A percentile compares a stretch with the other conserved stretches of the same genome.
phyloP scores from a whole-genome alignment of 2,888 invertebrate species.

The Pterostichus niger region DNA sequence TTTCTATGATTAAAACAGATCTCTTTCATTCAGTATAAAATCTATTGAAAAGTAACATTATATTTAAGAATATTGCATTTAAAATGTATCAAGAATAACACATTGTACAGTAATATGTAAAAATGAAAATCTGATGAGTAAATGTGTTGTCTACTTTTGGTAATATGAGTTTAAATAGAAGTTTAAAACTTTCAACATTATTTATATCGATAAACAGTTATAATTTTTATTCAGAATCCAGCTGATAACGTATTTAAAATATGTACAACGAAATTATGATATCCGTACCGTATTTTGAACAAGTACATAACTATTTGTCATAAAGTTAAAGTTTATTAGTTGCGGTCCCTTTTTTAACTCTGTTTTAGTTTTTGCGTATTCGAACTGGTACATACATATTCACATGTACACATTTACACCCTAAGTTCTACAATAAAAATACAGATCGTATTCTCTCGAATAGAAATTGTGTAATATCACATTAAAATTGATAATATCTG shows the following conservation, averaged over 20 bases:
- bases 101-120: constrained; percentile 26
- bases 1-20: constrained; percentile 22
- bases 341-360: constrained; percentile 65
- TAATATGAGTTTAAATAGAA: constrained; percentile 37
- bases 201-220: constrained; percentile 55
- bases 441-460: constrained; percentile 58
- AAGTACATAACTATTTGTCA: constrained; percentile 24
- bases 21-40: constrained; percentile 41
- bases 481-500: constrained; percentile 58
- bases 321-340: constrained; percentile 39
- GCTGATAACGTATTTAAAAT: constrained; percentile 66
- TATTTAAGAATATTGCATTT: background rate
- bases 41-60: constrained; percentile 15
- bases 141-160: constrained; percentile 35
- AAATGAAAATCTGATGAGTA: constrained; percentile 9
- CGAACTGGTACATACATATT: constrained; percentile 56
- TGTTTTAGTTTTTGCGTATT: constrained; percentile 57
- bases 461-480: constrained; percentile 59
- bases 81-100: constrained; percentile 11
- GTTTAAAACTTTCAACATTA: constrained; percentile 49
- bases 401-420: constrained; percentile 58
- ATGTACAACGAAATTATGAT: constrained; percentile 62
- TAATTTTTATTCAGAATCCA: constrained; percentile 67
- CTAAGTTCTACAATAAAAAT: constrained; percentile 60
- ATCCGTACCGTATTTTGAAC: constrained; percentile 47